Evolutionary conservation across 2,797 vertebrate genomes (phyloP), one percentile per base, ranked within the genome.

Genomic region (Leptatherina wallacei): DNA sequence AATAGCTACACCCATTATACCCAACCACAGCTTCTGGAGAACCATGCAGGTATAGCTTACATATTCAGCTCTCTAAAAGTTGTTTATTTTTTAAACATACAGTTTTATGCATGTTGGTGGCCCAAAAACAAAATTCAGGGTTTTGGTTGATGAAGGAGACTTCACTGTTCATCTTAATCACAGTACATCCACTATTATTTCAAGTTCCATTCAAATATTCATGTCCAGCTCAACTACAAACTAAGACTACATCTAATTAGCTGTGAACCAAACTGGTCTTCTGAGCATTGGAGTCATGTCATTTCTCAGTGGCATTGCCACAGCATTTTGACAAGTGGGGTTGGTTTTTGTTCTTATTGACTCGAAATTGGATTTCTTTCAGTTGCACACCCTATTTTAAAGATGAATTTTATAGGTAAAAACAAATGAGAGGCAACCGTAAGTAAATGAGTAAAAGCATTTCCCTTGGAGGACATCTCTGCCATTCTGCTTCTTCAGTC

Each of bases 391-490:
- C 69, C 18, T 27, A 75, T 75, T 7, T 56, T 47, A 12, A 52
- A 77, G 58, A 74, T 40, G 16, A 73, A 71, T 11, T 13, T 32
- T 29, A 52, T 32, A 61, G 30, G 3, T 35, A 49, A 63, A 71
- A 81, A 60, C 29, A 38, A 44, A 60, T 56, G 52, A 38, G 36
- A 61, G 77, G 65, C 33, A 49, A 56, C 29, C 65, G 29, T 29
- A 24, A n/a, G 10, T 38, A 3, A 38, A 38, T 38, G 66, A 44
- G 56, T 24, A 32, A 36, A 27, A 32, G 32, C 6, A 24, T 69
- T 56, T 69, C 69, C 64, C 80, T 62, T 0, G 42, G 74, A 72
- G 56, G 67, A 18, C 29, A 51, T 32, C 49, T 65, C 40, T 72
- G 68, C 47, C 66, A 33, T 61, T 58, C 40, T 3, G 3, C 54